Evolutionary conservation across 2,113 vertebrate species (phyloP).

Genomic region (Colistium nudipinnis): DNA sequence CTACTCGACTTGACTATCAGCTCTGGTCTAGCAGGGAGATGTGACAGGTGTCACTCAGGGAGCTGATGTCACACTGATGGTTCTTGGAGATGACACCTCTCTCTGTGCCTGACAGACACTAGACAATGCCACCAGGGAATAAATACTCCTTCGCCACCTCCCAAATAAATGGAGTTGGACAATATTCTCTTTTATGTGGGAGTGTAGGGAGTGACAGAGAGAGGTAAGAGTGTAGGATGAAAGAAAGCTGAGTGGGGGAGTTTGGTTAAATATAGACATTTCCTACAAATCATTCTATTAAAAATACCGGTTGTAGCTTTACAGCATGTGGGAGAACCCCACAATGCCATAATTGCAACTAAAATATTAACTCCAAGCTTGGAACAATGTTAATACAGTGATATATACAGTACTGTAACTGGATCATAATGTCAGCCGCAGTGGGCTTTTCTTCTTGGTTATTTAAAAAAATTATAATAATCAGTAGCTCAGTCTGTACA

Average conservation of each 20-base stretch:
- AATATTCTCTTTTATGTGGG: slow-evolving; percentile 17
- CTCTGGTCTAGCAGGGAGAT: slow-evolving; percentile 8
- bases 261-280: not conserved
- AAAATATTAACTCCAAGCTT: too few species aligned
- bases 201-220: not conserved
- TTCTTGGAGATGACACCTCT: slow-evolving; percentile 37
- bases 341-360: too few species aligned
- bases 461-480: too few species aligned
- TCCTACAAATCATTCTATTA: not conserved
- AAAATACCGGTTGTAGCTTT: too few species aligned
- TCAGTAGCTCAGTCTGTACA: too few species aligned
- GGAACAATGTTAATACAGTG: too few species aligned
- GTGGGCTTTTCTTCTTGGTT: too few species aligned
- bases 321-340: too few species aligned
- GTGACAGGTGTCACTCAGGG: slow-evolving; percentile 45
- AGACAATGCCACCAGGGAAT: slow-evolving; percentile 40
- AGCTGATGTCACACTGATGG: slow-evolving; percentile 51
- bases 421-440: too few species aligned
- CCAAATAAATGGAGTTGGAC: not conserved
- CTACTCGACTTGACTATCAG: slow-evolving; percentile 39
- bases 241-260: not conserved
- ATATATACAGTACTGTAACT: too few species aligned
- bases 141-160: slow-evolving; percentile 1
- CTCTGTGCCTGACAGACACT: slow-evolving; percentile 27
- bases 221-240: not conserved